phyloP scores from a whole-genome alignment of 2,113 vertebrate species.

The Dasyprocta punctata region DNA sequence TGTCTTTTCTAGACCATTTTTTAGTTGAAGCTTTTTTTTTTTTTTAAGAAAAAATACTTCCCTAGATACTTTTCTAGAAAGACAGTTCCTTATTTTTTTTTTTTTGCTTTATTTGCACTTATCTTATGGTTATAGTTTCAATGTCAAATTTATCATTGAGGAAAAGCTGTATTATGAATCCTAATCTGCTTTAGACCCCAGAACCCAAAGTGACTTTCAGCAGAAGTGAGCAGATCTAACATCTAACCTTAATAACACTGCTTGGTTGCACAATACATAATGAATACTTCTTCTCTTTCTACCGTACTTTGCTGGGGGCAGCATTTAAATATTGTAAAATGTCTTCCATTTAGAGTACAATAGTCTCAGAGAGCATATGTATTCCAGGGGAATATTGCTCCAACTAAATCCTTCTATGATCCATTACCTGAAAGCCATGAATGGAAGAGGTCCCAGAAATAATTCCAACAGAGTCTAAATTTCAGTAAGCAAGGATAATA shows the following conservation, averaged over 20 bases:
- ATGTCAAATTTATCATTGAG: conserved; percentile 20
- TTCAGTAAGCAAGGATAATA: not conserved
- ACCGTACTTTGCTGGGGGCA: not conserved
- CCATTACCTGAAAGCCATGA: not conserved
- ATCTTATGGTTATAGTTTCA: conserved; percentile 56
- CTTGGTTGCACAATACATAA: not conserved
- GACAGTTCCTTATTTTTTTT: not conserved
- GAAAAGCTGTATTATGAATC: not conserved
- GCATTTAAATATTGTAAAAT: not conserved
- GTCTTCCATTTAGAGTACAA: not conserved
- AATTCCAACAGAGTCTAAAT: not conserved
- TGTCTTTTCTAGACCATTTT: not conserved
- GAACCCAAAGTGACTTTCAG: not conserved
- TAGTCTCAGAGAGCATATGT: not conserved
- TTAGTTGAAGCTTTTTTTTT: conserved; percentile 21
- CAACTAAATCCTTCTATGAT: not conserved
- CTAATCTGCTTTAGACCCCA: not conserved
- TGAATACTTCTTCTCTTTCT: not conserved
- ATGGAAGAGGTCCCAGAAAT: not conserved
- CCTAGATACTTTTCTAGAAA: not conserved
- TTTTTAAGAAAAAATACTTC: not conserved
- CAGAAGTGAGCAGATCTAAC: not conserved
- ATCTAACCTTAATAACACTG: not conserved
- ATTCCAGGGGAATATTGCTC: not conserved
- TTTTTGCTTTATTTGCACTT: conserved; percentile 26